These are phyloP conservation scores for Aspidiotus destructor DNA, from an alignment of 2,888 invertebrate species.

Conservation along the genomic window DNA sequence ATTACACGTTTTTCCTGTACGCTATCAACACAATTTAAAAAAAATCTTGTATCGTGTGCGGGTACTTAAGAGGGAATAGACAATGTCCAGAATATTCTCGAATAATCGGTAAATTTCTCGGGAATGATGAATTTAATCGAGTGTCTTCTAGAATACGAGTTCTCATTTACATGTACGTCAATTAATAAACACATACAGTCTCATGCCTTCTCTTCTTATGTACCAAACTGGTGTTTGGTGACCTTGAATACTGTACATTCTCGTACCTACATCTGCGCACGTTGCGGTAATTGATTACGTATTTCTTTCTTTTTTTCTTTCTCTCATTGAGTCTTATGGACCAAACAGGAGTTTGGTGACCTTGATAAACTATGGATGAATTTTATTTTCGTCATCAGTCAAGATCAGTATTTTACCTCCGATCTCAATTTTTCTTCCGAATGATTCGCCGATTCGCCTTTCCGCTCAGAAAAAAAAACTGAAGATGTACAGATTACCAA, in stretches of 20 bases:
- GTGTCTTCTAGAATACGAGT: conserved; percentile 8
- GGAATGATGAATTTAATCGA: conserved; percentile 3
- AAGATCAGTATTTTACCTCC: conserved; percentile 1
- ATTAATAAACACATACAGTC: conserved; percentile 4
- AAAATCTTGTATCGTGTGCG: conserved; percentile 7
- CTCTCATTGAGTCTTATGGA: not conserved
- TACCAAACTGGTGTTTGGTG: conserved; percentile 2
- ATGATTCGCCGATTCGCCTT: no score
- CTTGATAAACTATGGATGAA: conserved; percentile 3
- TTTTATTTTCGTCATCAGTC: conserved; percentile 1
- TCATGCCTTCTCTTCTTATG: conserved; percentile 2
- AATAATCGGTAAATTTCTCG: conserved; percentile 6
- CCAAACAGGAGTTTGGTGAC: conserved; percentile 1
- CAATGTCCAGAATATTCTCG: conserved; percentile 14
- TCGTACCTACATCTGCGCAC: not conserved
- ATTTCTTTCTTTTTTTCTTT: not conserved
- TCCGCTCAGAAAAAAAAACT: conserved; percentile 1
- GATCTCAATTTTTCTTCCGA: conserved; percentile 1
- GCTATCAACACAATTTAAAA: conserved; percentile 11
- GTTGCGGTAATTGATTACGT: conserved; percentile 3
- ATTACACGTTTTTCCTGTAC: conserved; percentile 10
- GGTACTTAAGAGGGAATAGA: not conserved
- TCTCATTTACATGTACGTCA: conserved; percentile 10
- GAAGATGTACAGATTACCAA: not conserved
- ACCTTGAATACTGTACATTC: conserved; percentile 1